Conservation (phyloP, 2,797 vertebrate genomes). For the Mycteria americana region DNA sequence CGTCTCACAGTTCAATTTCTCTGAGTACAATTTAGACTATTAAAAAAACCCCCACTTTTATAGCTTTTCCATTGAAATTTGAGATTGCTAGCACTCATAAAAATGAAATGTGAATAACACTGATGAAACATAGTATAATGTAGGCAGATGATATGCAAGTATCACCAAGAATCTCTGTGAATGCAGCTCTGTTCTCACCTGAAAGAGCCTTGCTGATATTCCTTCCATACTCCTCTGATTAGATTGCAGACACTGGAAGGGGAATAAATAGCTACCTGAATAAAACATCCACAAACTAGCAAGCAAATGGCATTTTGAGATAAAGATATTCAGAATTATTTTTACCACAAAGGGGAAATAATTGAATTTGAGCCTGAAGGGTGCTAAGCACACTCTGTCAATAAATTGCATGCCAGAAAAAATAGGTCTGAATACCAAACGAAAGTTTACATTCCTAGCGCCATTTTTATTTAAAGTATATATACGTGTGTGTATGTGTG, state of each 20-base stretch:
- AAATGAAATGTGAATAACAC: neutral
- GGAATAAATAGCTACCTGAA: neutral
- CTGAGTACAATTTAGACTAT: neutral
- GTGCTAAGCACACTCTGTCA: neutral
- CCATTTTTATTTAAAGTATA: neutral
- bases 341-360: neutral
- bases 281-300: neutral
- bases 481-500: rapidly evolving
- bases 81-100: neutral
- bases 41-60: neutral
- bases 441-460: neutral
- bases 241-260: neutral
- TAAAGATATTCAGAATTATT: neutral
- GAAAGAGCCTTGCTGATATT: neutral
- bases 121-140: neutral
- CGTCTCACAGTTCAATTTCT: neutral
- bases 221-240: neutral
- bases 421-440: neutral
- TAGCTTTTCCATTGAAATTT: neutral
- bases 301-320: neutral
- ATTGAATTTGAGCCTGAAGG: neutral
- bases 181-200: neutral
- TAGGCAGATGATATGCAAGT: neutral
- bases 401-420: neutral
- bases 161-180: neutral